phyloP scores from a whole-genome alignment of 2,797 vertebrate genomes.

The Cygnus olor region DNA sequence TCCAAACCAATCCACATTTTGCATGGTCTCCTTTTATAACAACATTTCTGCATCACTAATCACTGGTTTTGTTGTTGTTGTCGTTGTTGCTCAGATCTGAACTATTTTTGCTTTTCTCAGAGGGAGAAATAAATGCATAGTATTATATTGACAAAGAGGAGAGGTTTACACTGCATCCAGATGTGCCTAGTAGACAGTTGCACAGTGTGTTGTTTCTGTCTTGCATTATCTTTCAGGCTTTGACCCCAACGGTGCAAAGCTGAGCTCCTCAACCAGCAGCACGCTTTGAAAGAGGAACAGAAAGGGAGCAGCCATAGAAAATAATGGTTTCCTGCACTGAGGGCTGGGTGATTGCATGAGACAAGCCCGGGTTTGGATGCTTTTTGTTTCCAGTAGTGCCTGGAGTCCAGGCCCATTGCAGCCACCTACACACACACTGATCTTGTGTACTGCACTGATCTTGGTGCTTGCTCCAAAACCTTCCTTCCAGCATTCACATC shows the following conservation, averaged over 20 bases:
- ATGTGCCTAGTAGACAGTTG: slow-evolving; percentile 12
- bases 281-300: neutral
- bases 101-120: neutral
- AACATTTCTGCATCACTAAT: neutral
- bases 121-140: slow-evolving; percentile 10
- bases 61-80: neutral
- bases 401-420: neutral
- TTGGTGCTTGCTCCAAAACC: neutral
- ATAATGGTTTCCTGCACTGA: neutral
- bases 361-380: neutral
- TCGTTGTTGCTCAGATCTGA: slow-evolving; percentile 8
- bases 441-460: neutral
- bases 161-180: slow-evolving; percentile 30
- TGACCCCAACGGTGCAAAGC: neutral
- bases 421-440: neutral
- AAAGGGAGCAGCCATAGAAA: neutral
- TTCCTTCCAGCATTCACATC: neutral
- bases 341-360: neutral
- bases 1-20: slow-evolving; percentile 5
- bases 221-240: slow-evolving; percentile 12
- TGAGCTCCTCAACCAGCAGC: neutral
- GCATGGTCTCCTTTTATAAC: neutral
- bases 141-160: neutral
- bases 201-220: slow-evolving; percentile 1
- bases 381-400: neutral